Conservation (phyloP, 2,797 vertebrate genomes). For the Myioborus melanocephalus region DNA sequence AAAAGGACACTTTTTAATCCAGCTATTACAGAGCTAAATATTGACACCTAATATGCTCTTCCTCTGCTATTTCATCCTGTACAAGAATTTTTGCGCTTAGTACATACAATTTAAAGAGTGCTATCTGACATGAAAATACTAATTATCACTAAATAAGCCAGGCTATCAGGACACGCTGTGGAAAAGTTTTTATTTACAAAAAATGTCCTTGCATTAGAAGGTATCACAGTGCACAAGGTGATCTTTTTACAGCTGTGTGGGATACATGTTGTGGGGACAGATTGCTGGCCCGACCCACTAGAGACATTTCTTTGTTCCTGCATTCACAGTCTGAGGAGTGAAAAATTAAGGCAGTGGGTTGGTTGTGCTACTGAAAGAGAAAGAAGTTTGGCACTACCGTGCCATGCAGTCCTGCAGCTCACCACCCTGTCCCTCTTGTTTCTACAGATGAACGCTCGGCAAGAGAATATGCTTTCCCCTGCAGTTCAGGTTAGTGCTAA, state of each 20-base stretch:
- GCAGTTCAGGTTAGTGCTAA: constrained; percentile 48
- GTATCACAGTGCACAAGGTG: not conserved
- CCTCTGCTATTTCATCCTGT: not conserved
- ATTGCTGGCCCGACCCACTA: not conserved
- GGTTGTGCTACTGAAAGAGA: not conserved
- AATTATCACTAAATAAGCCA: not conserved
- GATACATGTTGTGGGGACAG: not conserved
- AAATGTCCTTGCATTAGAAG: not conserved
- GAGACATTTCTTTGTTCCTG: not conserved
- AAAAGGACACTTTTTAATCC: not conserved
- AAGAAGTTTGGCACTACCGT: not conserved
- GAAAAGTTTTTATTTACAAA: not conserved
- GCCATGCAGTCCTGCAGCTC: not conserved
- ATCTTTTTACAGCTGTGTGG: not conserved
- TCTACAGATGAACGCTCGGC: constrained; percentile 39
- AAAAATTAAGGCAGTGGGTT: not conserved
- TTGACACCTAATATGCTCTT: not conserved
- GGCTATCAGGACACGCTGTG: not conserved
- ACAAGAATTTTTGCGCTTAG: not conserved
- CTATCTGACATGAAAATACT: not conserved
- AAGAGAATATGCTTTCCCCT: constrained; percentile 51
- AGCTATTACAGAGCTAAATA: not conserved
- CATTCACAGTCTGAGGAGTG: not conserved
- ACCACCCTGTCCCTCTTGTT: not conserved
- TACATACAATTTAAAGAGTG: not conserved